Evolutionary conservation across 1,140 invertebrate species (phyloP), one percentile per base, ranked within the genome.

Genomic region (Araneus ventricosus): DNA sequence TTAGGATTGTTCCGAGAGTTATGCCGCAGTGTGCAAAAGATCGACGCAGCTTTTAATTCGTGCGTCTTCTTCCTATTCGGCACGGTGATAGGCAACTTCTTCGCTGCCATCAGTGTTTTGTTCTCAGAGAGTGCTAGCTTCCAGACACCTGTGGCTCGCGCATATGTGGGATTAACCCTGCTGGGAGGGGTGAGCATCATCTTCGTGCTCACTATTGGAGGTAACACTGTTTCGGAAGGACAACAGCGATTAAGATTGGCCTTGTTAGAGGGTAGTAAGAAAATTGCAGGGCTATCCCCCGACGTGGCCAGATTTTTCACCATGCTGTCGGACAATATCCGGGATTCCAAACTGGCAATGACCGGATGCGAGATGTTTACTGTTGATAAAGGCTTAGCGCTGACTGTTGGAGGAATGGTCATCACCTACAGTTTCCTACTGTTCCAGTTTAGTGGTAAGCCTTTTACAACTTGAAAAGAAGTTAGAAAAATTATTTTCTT

Each of bases 291-390:
- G 6, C 41, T 6, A 7, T 52, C 80, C n/a, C 34, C 10, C 7
- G 27, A 30, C 20, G 34, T 52, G 34, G 27, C 52, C n/a, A 39
- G 87, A n/a, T 10, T n/a, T 27, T 88, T 75, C 45, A 75, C 24
- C 17, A 45, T 88, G 39, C 27, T 88, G 22, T 75, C 87, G 3
- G 24, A 67, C 2, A 39, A n/a, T 27, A 52, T 88, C 22, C 59
- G 30, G 45, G 39, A 52, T 7, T 41, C n/a, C 17, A 39, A 75
- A 45, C 22, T 88, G 5, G 34, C 24, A 75, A 37, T 88, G 7
- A 88, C 63, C 4, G 87, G 87, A 17, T 88, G 87, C n/a, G 63
- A 75, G 70, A 88, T 88, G 63, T 88, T 88, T 20, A 45, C 30
- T 22, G 70, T 88, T 37, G 70, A 88, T 45, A 88, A 88, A 52